Evolutionary conservation across 2,888 invertebrate genomes (phyloP).

Genomic region (Microctonus aethiopoides): DNA sequence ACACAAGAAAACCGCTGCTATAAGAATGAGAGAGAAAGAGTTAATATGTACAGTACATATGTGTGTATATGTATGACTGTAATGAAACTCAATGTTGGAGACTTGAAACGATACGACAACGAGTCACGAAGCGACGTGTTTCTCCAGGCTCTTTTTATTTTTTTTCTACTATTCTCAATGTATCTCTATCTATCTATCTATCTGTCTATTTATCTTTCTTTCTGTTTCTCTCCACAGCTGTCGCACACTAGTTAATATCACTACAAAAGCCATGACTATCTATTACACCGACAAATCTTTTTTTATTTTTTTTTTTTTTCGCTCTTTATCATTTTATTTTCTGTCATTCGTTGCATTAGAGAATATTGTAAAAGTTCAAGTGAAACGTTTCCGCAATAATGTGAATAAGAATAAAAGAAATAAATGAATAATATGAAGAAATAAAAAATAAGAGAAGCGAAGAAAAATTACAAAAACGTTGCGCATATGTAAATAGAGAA

Average conservation of each 20-base stretch:
- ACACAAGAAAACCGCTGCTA: slow-evolving; percentile 18
- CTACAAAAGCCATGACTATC: neutral
- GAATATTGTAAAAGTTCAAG: neutral
- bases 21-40: slow-evolving; percentile 18
- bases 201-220: neutral
- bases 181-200: neutral
- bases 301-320: neutral
- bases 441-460: neutral
- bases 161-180: neutral
- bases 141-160: neutral
- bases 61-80: neutral
- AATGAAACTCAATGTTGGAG: slow-evolving; percentile 1
- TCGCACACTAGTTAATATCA: neutral
- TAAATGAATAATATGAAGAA: neutral
- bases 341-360: neutral
- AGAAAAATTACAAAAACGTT: too few relatives aligned
- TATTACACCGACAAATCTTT: neutral
- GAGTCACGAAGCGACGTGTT: slow-evolving; percentile 5
- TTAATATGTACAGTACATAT: neutral
- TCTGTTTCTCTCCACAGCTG: neutral
- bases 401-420: neutral
- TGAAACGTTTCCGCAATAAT: neutral
- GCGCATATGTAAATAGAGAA: neutral
- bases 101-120: slow-evolving; percentile 5
- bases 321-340: neutral